Percentiles rank a stretch among this genome's conserved stretches.
Evolutionary conservation across 2,113 vertebrate genomes (phyloP).

Genomic region (Psettodes erumei): DNA sequence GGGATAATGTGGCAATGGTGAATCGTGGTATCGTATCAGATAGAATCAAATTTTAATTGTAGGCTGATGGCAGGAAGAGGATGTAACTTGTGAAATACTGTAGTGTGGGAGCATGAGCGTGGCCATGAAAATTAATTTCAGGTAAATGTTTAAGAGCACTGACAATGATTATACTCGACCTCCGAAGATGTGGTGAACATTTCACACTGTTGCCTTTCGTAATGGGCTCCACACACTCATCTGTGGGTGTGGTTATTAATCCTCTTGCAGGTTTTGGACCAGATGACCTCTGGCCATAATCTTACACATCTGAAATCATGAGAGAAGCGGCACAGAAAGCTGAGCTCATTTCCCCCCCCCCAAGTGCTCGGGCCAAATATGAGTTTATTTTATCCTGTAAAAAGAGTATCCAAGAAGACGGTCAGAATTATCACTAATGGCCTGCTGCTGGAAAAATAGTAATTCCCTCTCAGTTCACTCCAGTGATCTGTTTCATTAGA

Average conservation of each 20-base stretch:
- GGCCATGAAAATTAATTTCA: background rate
- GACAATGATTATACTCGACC: background rate
- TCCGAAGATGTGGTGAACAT: background rate
- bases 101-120: background rate
- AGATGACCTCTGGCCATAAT: background rate
- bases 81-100: background rate
- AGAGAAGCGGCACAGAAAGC: conserved; percentile 25
- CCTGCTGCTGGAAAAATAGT: no score
- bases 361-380: background rate
- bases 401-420: background rate
- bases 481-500: conserved; percentile 30
- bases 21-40: background rate
- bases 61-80: background rate
- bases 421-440: no score
- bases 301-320: conserved; percentile 17
- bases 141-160: conserved; percentile 24
- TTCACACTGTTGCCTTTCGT: background rate
- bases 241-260: conserved; percentile 55
- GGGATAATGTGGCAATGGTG: background rate
- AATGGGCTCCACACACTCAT: conserved; percentile 17
- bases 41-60: background rate
- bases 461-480: background rate
- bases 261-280: conserved; percentile 33
- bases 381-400: background rate
- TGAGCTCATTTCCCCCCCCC: background rate